Percentiles rank a stretch among this genome's conserved stretches.
Conservation (phyloP, 2,888 invertebrate genomes). For the Eristalis tenax region DNA sequence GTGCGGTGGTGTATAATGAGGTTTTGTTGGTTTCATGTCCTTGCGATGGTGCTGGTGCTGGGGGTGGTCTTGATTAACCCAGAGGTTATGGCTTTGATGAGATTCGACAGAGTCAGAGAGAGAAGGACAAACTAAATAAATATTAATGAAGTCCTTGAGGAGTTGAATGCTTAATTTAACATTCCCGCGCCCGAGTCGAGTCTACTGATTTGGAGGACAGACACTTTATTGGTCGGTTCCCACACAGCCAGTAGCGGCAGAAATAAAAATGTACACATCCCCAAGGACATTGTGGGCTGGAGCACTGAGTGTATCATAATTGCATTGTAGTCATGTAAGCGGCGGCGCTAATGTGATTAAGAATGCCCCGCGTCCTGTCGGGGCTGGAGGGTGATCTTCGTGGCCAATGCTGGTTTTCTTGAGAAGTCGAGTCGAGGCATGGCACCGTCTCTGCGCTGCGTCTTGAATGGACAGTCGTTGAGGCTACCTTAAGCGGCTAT, state of each 20-base stretch:
- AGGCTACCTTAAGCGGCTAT: no score
- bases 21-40: constrained; percentile 49
- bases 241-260: neutral
- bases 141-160: constrained; percentile 70
- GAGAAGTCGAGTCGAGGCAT: no score
- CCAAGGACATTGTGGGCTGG: neutral
- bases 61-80: constrained; percentile 58
- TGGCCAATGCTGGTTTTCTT: no score
- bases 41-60: neutral
- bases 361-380: neutral
- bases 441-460: no score
- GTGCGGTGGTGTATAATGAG: constrained; percentile 29
- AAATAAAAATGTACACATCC: neutral
- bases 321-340: neutral
- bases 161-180: constrained; percentile 53
- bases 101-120: constrained; percentile 2
- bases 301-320: neutral
- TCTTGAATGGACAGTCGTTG: no score
- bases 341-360: neutral
- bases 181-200: constrained; percentile 1
- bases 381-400: no score
- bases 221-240: neutral
- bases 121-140: constrained; percentile 25
- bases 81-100: constrained; percentile 47
- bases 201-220: constrained; percentile 2